Percentiles rank a stretch among this genome's conserved stretches.
These are phyloP conservation scores for Notamacropus eugenii DNA, from an alignment of 2,797 vertebrate species.

Conservation along the genomic window DNA sequence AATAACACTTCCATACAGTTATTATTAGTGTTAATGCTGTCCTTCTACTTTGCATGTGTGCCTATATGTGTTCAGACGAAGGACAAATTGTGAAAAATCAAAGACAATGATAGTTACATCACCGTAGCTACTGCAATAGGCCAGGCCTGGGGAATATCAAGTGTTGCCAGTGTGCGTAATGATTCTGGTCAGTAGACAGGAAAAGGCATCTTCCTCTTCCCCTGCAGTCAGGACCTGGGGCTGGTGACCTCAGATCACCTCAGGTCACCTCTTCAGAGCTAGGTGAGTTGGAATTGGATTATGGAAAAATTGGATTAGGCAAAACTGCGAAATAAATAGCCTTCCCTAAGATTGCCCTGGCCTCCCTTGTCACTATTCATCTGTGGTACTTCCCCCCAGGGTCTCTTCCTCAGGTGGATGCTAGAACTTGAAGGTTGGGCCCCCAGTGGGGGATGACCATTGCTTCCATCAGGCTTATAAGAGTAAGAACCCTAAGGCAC, in stretches of 20 bases:
- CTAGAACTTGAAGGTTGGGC: background rate
- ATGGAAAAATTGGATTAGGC: background rate
- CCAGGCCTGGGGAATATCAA: background rate
- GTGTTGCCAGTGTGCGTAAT: accelerated
- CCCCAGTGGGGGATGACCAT: background rate
- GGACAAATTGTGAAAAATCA: constrained; percentile 16
- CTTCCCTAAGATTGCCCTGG: background rate
- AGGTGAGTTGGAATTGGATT: background rate
- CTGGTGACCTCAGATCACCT: no score
- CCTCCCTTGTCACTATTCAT: background rate
- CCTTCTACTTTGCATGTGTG: background rate
- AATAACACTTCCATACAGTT: background rate
- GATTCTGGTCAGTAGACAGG: background rate
- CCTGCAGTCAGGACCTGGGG: background rate
- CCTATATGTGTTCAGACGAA: background rate
- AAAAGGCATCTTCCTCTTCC: background rate
- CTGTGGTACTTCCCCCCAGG: background rate
- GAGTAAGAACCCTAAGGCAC: background rate
- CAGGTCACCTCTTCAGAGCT: background rate
- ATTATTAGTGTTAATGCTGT: background rate
- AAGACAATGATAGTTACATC: background rate
- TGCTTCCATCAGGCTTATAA: background rate
- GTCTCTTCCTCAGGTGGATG: background rate
- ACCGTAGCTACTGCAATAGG: background rate
- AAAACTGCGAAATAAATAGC: background rate